Conservation (phyloP, 1,140 invertebrate genomes). For the Ceratosolen fusciceps region DNA sequence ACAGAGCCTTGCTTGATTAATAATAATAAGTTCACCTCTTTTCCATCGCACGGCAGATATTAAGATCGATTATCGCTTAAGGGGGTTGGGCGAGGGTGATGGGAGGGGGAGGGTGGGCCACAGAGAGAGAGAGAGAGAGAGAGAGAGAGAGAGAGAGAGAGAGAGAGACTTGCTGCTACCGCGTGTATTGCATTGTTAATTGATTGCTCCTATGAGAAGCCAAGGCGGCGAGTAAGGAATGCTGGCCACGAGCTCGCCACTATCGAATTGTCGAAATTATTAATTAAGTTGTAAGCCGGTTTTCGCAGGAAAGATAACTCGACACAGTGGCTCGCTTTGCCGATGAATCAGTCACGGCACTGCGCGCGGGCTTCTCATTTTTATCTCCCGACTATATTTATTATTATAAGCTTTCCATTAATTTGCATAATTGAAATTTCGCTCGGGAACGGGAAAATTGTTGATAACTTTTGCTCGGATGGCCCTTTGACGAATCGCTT, state of each 20-base stretch:
- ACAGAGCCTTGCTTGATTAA: constrained; percentile 26
- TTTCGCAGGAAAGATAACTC: too few relatives aligned
- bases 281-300: background rate
- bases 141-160: too few relatives aligned
- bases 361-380: background rate
- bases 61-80: background rate
- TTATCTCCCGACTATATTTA: background rate
- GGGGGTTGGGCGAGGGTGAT: too few relatives aligned
- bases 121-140: too few relatives aligned
- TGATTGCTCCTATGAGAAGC: background rate
- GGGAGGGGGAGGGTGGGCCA: too few relatives aligned
- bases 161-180: background rate
- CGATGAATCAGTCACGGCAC: background rate
- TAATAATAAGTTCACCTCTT: constrained; percentile 18
- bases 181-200: background rate
- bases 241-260: background rate
- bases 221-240: background rate
- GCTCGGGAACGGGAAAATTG: too few relatives aligned
- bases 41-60: too few relatives aligned
- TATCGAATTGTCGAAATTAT: background rate
- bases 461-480: too few relatives aligned
- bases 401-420: background rate
- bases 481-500: too few relatives aligned
- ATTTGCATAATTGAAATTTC: background rate
- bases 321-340: background rate